Evolutionary conservation across 2,797 vertebrate genomes (phyloP).

Genomic region (Helostoma temminkii): DNA sequence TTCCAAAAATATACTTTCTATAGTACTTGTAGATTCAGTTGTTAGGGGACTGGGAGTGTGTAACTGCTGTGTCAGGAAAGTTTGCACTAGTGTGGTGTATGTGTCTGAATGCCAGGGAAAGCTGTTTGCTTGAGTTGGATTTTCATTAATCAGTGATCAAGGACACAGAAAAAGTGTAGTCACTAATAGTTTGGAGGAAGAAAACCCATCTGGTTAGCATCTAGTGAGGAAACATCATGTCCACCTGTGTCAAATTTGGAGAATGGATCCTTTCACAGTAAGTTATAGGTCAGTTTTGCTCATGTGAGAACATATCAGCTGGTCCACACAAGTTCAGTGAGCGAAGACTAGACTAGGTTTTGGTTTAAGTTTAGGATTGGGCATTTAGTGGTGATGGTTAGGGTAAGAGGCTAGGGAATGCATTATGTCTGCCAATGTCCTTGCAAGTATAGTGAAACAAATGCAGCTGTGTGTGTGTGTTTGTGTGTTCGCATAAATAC

Average conservation of each 20-base stretch:
- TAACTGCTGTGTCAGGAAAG: slow-evolving; percentile 3
- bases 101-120: slow-evolving; percentile 1
- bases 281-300: slow-evolving; percentile 2
- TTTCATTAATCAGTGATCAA: slow-evolving; percentile 32
- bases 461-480: no score
- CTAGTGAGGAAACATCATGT: neutral
- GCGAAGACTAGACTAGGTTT: no score
- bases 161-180: slow-evolving; percentile 11
- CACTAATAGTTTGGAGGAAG: neutral
- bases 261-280: slow-evolving; percentile 2
- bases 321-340: no score
- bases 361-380: no score
- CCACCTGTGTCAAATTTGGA: slow-evolving; percentile 10
- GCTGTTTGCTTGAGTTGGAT: slow-evolving; percentile 14
- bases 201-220: slow-evolving; percentile 34
- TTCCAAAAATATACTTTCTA: neutral
- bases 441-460: no score
- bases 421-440: no score
- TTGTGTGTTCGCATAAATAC: no score
- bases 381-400: no score
- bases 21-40: neutral
- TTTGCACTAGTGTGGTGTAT: slow-evolving; percentile 1
- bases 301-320: no score
- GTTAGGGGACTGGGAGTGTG: slow-evolving; percentile 8
- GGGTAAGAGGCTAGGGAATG: no score